Base-by-base conservation (phyloP, 2,113 vertebrate genomes). In the Microcebus ravelobensis region DNA sequence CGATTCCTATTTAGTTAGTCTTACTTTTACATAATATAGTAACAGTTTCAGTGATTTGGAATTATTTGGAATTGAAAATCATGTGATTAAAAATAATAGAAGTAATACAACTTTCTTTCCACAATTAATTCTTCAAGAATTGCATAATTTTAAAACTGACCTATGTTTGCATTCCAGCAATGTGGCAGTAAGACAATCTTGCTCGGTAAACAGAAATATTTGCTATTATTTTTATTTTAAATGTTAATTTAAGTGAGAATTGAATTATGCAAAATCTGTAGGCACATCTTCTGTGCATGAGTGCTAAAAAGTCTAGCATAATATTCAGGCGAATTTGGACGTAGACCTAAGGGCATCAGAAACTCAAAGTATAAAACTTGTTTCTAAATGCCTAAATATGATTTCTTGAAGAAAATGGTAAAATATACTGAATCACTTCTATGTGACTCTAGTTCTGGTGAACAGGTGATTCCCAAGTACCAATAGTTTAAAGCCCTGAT, bases 81-180 rank as follows among this genome's bases (percentile, higher is more conserved):
- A 45, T 48, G 1, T 63, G 9, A 90, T 52, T 59, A 8, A 29
- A 81, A 83, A 88, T 73, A 34, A 27, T 59, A 84, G 7, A 92
- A 90, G 52, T 42, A 92, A 85, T 42, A 4, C 20, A 95, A 36
- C 27, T 48, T 76, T 77, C 21, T 25, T 94, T 15, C 34, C 17
- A 87, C 15, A 85, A 73, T 86, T 79, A 85, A 82, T 86, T 87
- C 34, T 84, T 94, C 29, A 88, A 39, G 31, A 90, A 87, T 25
- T 45, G 8, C 7, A 29, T 29, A 68, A 81, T 70, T 94, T 67
- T 42, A 63, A 79, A 92, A 21, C 10, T 82, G 17, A 11, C 7
- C 2, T 81, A 15, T 31, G 18, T 45, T 74, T 93, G 39, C 20
- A 73, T 10, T 63, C 17, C 6, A 42, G 8, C 34, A 39, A 9